Evolutionary conservation across 2,113 vertebrate genomes (phyloP), one percentile per base, ranked within the genome.

Genomic region (Ancistrus triradiatus): DNA sequence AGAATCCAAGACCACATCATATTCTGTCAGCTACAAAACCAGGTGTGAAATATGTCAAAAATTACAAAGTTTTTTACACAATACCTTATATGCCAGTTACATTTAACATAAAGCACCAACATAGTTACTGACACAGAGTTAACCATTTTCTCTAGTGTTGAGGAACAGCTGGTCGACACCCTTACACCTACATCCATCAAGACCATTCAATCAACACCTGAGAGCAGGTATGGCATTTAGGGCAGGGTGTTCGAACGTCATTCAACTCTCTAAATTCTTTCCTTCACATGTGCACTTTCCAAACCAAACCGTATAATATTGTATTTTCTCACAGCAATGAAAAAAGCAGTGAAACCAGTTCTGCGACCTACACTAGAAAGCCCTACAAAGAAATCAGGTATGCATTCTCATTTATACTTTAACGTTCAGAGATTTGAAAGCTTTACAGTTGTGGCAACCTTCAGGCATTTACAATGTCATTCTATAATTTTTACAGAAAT

Each of bases 321-420:
- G 13, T 22, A 49, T 75, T 7, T 66, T 38, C 61, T 83, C 84
- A 48, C 65, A 83, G 84, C 17, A 83, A 81, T 59, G 81, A 66
- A 22, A 68, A 58, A 80, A 76, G 28, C 68, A 85, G 68, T 33
- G 38, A 66, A 17, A 67, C 52, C 72, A 85, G 78, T 60, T 68
- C 84, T 50, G 73, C 78, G 10, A 6, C 77, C 11, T 89, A 80
- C 48, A 78, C 62, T 55, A 74, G 76, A 49, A 78, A 76, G 4
- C 58, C 74, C 1, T 86, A 80, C 57, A 51, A 79, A 73, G 82
- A 77, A 60, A 85, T 59, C 59, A 84, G 81, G 77, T 81, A 81
- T 28, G 27, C 40, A 27, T 18, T 69, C 14, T 7, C 40, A 44
- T 57, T 60, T 14, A 24, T 15, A n/a, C 46, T 51, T 18, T n/a